Percentiles rank a stretch among this genome's conserved stretches.
Conservation (phyloP, 2,888 invertebrate species). For the Ophion obscuratus region DNA sequence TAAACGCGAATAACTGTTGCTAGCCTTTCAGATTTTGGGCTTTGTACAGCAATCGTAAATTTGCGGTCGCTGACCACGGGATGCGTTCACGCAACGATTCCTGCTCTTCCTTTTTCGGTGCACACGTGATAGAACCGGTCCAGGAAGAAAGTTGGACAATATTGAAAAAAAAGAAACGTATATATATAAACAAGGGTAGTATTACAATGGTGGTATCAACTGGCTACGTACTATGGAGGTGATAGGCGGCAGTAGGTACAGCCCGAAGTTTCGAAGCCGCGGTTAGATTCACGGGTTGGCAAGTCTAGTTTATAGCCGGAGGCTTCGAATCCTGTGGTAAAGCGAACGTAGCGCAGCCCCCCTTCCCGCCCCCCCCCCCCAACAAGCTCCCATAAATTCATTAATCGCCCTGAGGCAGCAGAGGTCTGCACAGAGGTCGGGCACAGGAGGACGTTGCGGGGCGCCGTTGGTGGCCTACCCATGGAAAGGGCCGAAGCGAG, state of each 20-base stretch:
- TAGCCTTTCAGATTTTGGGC: no score
- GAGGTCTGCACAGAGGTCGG: slow-evolving; percentile 66
- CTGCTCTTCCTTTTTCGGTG: no score
- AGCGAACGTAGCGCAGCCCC: slow-evolving; percentile 71
- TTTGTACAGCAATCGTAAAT: no score
- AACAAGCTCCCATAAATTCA: slow-evolving; percentile 80
- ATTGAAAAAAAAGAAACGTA: neutral
- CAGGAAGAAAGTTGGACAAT: neutral
- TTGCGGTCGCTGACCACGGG: no score
- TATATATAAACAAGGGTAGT: neutral
- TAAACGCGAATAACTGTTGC: no score
- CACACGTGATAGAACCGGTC: no score
- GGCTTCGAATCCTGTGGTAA: slow-evolving; percentile 77
- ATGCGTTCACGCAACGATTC: no score
- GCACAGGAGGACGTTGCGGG: slow-evolving; percentile 23
- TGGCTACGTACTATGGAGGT: slow-evolving; percentile 22
- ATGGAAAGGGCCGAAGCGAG: slow-evolving; percentile 52
- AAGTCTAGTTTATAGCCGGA: slow-evolving; percentile 78
- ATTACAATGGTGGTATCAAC: neutral
- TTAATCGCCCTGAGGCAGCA: slow-evolving; percentile 77
- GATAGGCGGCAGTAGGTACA: slow-evolving; percentile 58
- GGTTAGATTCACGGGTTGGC: slow-evolving; percentile 78
- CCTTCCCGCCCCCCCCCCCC: slow-evolving; percentile 58
- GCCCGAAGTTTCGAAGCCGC: slow-evolving; percentile 70
- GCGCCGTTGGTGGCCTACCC: slow-evolving; percentile 3